These are phyloP conservation scores for Gastrophysa polygoni DNA, from an alignment of 2,888 invertebrate species.

Conservation along the genomic window DNA sequence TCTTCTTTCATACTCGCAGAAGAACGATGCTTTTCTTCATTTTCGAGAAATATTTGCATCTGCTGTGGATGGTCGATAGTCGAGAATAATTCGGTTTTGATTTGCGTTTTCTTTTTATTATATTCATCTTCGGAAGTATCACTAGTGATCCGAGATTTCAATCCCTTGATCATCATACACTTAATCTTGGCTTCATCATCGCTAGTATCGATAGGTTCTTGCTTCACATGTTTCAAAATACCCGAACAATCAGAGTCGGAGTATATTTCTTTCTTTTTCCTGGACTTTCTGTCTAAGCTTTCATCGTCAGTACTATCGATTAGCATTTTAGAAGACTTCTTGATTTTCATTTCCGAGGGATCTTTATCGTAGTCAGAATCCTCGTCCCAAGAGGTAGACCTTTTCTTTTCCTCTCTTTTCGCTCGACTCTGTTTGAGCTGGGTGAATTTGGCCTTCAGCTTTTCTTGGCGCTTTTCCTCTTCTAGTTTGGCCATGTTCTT, in stretches of 20 bases:
- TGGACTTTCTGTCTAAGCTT: constrained; percentile 42
- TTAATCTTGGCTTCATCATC: constrained; percentile 60
- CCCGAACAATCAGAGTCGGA: constrained; percentile 62
- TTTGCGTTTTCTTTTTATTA: constrained; percentile 62
- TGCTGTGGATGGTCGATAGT: constrained; percentile 56
- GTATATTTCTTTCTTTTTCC: constrained; percentile 60
- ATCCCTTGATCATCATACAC: constrained; percentile 68
- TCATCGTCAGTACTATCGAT: constrained; percentile 56
- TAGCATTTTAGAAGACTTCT: constrained; percentile 51
- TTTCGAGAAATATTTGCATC: constrained; percentile 58
- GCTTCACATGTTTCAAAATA: constrained; percentile 56
- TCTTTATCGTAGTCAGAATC: constrained; percentile 72
- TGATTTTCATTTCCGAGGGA: constrained; percentile 46
- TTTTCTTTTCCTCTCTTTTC: constrained; percentile 86
- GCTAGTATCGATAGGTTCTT: constrained; percentile 53
- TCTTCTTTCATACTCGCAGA: constrained; percentile 49
- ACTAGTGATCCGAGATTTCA: constrained; percentile 74
- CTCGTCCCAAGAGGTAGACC: constrained; percentile 87
- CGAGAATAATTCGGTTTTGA: constrained; percentile 67
- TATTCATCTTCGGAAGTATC: constrained; percentile 78
- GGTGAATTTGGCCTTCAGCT: constrained; percentile 88
- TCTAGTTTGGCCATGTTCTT: constrained; percentile 93
- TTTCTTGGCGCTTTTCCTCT: constrained; percentile 84
- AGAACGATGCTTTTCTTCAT: constrained; percentile 47
- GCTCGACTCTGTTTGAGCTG: constrained; percentile 87